Conservation (phyloP, 1,140 invertebrate genomes). For the Drosophila pseudoananassae region DNA sequence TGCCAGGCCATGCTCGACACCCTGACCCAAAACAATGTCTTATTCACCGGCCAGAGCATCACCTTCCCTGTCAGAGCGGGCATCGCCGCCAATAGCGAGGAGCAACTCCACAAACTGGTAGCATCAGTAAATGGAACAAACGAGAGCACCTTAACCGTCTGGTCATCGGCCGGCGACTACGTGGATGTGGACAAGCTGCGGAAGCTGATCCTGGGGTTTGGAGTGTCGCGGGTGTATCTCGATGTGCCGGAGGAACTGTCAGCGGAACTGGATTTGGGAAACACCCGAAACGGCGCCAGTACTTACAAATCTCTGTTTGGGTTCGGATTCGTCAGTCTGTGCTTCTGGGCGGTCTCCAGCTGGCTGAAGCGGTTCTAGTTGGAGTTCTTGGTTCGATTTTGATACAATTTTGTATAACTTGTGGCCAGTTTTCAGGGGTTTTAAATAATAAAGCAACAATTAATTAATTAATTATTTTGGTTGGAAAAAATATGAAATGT, state of each 20-base stretch:
- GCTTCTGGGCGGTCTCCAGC: slow-evolving; percentile 64
- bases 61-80: slow-evolving; percentile 93
- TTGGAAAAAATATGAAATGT: neutral
- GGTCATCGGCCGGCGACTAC: slow-evolving; percentile 87
- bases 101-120: slow-evolving; percentile 85
- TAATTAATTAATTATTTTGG: neutral
- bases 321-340: slow-evolving; percentile 64
- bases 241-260: slow-evolving; percentile 88
- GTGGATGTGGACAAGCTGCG: slow-evolving; percentile 87
- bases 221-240: slow-evolving; percentile 88
- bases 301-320: slow-evolving; percentile 65
- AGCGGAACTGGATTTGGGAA: slow-evolving; percentile 85
- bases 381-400: neutral
- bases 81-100: slow-evolving; percentile 87
- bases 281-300: slow-evolving; percentile 30
- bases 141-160: slow-evolving; percentile 88
- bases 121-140: slow-evolving; percentile 63
- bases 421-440: neutral
- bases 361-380: slow-evolving; percentile 33
- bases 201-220: slow-evolving; percentile 87
- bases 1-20: slow-evolving; percentile 90
- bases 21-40: slow-evolving; percentile 63
- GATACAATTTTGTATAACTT: neutral
- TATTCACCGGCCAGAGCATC: slow-evolving; percentile 87
- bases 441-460: neutral